Evolutionary conservation across 2,888 invertebrate genomes (phyloP).

Genomic region (Podotricha telesiphe): DNA sequence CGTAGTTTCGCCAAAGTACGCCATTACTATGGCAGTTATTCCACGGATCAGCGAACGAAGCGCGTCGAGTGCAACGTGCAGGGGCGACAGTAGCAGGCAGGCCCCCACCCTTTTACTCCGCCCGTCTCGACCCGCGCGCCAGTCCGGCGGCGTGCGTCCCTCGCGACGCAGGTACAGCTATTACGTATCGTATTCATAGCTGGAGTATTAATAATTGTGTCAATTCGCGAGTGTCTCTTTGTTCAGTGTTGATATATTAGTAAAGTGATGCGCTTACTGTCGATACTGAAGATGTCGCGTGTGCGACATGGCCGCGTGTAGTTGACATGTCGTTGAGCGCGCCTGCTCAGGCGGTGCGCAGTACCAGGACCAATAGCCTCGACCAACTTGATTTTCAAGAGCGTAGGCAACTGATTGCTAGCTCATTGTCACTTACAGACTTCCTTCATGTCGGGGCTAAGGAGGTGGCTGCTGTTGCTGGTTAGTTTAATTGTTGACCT

Average conservation of each 20-base stretch:
- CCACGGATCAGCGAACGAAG: conserved; percentile 58
- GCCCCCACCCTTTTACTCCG: conserved; percentile 72
- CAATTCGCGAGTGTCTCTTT: conserved; percentile 70
- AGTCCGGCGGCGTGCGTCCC: conserved; percentile 79
- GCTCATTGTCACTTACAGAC: conserved; percentile 93
- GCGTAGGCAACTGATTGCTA: conserved; percentile 94
- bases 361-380: conserved; percentile 89
- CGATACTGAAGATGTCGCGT: conserved; percentile 62
- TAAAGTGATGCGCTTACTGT: conserved; percentile 59
- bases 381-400: conserved; percentile 96
- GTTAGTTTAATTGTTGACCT: conserved; percentile 63
- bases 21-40: conserved; percentile 47
- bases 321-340: conserved; percentile 83
- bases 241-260: conserved; percentile 66
- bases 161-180: conserved; percentile 74
- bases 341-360: conserved; percentile 81
- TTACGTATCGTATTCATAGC: conserved; percentile 51
- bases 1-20: conserved; percentile 51
- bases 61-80: conserved; percentile 75
- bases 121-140: conserved; percentile 59
- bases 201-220: conserved; percentile 46
- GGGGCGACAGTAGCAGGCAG: conserved; percentile 62
- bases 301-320: conserved; percentile 73
- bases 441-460: conserved; percentile 89
- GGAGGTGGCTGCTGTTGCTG: conserved; percentile 81